Percentiles rank a stretch among this genome's conserved stretches.
phyloP scores from a whole-genome alignment of 2,888 invertebrate species.

The Rhogogaster chlorosoma region DNA sequence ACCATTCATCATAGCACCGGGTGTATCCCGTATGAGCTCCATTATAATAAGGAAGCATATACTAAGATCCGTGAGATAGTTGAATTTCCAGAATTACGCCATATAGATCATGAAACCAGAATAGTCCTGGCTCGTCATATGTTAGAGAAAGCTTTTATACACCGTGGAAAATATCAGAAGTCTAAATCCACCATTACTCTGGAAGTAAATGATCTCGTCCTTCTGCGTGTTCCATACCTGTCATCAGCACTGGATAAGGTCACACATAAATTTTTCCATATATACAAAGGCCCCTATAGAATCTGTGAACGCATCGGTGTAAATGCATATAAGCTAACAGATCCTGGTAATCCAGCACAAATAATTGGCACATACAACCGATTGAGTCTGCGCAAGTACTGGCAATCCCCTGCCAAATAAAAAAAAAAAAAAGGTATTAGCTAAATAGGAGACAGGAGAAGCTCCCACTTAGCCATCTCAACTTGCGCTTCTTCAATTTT shows the following conservation, averaged over 20 bases:
- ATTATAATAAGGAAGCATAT: neutral
- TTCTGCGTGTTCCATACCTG: neutral
- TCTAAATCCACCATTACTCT: neutral
- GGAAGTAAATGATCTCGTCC: neutral
- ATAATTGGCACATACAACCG: neutral
- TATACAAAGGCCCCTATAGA: neutral
- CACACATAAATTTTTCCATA: neutral
- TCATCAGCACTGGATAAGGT: neutral
- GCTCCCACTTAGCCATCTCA: too few relatives aligned
- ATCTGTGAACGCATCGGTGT: neutral
- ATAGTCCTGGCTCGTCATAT: constrained; percentile 25
- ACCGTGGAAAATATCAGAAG: neutral
- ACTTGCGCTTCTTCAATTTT: too few relatives aligned
- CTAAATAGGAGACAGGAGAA: too few relatives aligned
- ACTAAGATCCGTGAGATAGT: neutral
- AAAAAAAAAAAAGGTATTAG: too few relatives aligned
- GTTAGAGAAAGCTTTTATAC: neutral
- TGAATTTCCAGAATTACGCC: neutral
- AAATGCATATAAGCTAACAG: neutral
- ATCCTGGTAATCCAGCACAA: neutral
- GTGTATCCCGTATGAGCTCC: neutral
- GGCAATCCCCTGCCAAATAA: neutral
- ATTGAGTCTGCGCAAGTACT: neutral
- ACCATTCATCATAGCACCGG: constrained; percentile 35
- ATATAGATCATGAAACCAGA: neutral